Percentiles rank a stretch among this genome's conserved stretches.
Evolutionary conservation across 2,113 vertebrate species (phyloP).

Genomic region (Barnardius zonarius): DNA sequence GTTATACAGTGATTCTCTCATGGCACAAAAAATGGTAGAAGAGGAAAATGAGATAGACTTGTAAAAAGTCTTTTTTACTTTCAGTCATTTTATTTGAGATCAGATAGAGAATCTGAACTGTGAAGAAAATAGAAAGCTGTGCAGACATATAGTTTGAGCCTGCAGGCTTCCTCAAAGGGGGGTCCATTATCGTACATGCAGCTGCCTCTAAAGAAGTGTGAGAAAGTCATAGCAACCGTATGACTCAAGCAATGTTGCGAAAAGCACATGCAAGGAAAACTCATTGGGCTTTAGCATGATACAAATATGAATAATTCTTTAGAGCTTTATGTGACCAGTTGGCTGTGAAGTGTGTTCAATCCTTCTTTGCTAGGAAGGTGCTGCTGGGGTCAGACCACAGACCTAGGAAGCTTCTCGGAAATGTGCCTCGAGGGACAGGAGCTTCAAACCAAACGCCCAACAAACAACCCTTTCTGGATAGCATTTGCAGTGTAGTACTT

Average conservation of each 20-base stretch:
- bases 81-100: neutral
- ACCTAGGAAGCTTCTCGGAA: conserved; percentile 41
- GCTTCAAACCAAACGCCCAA: neutral
- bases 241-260: neutral
- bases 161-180: neutral
- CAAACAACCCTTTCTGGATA: conserved; percentile 26
- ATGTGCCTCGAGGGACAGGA: neutral
- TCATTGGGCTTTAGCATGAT: neutral
- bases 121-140: neutral
- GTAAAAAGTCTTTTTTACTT: neutral
- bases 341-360: neutral
- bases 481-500: neutral
- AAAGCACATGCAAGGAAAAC: neutral
- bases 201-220: neutral
- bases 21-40: neutral
- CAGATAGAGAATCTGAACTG: neutral
- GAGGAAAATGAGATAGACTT: neutral
- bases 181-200: neutral
- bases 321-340: neutral
- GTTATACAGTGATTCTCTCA: neutral
- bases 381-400: conserved; percentile 14
- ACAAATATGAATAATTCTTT: neutral
- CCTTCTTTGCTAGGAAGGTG: conserved; percentile 2
- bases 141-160: neutral
- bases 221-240: neutral